Conservation (phyloP, 2,797 vertebrate genomes). For the Diplodus puntazzo region DNA sequence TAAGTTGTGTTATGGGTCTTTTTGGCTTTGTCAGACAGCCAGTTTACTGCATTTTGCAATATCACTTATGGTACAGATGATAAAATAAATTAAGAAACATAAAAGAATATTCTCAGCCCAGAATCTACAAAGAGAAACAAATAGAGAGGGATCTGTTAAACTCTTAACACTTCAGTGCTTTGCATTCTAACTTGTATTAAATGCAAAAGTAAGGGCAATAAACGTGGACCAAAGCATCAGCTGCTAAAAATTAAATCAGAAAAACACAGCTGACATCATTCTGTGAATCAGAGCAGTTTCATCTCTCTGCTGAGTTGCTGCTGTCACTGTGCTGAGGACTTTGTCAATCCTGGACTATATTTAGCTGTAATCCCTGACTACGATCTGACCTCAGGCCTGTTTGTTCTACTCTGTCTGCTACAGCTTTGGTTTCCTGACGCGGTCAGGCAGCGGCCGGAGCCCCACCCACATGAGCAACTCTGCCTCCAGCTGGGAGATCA, state of each 20-base stretch:
- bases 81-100: background rate
- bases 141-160: background rate
- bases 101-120: background rate
- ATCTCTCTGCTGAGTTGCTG: conserved; percentile 17
- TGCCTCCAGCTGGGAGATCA: conserved; percentile 88
- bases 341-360: conserved; percentile 58
- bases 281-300: conserved; percentile 4
- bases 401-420: conserved; percentile 59
- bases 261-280: conserved; percentile 16
- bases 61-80: background rate
- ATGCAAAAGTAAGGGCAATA: background rate
- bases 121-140: background rate
- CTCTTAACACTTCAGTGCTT: background rate
- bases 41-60: background rate
- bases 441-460: conserved; percentile 75
- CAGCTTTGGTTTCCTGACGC: conserved; percentile 92
- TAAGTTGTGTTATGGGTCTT: background rate
- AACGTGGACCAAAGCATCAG: background rate
- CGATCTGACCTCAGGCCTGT: conserved; percentile 63
- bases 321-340: conserved; percentile 25
- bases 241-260: conserved; percentile 3
- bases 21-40: background rate
- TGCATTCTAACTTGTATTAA: background rate
- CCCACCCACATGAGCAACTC: conserved; percentile 76
- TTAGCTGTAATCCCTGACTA: conserved; percentile 73